Conservation (phyloP, 1,140 invertebrate species). For the Camponotus pennsylvanicus region DNA sequence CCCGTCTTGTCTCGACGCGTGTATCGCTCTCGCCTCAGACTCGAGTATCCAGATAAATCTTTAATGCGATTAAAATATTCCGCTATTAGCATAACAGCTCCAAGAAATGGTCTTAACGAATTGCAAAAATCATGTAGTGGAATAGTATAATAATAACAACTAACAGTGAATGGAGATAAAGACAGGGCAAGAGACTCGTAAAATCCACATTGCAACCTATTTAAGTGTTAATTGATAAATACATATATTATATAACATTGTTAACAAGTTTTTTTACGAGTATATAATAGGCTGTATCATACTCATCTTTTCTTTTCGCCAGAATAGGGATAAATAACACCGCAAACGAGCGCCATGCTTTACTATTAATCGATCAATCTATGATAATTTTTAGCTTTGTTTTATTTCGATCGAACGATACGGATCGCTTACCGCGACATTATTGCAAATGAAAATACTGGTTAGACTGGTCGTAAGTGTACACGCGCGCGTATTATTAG, state of each 20-base stretch:
- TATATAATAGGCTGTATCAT: neutral
- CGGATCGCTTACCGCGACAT: neutral
- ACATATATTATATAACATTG: neutral
- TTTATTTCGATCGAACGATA: neutral
- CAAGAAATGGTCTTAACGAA: neutral
- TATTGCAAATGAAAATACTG: conserved; percentile 25
- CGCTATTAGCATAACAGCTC: neutral
- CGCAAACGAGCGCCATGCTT: neutral
- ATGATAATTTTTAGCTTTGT: conserved; percentile 1
- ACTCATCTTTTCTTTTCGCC: neutral
- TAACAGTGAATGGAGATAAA: neutral
- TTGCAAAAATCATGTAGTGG: neutral
- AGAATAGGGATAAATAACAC: neutral
- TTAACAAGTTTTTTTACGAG: neutral
- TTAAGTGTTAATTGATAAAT: no score
- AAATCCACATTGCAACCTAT: no score
- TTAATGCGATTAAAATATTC: neutral
- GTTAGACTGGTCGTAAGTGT: conserved; percentile 1
- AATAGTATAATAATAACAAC: neutral
- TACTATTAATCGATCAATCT: neutral
- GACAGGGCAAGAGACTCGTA: no score
- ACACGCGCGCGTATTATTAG: neutral
- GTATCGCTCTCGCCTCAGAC: neutral
- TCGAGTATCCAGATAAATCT: neutral
- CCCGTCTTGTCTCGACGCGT: neutral